These are phyloP conservation scores for Rhadinocentrus ornatus DNA, from an alignment of 2,797 vertebrate species.

Conservation along the genomic window DNA sequence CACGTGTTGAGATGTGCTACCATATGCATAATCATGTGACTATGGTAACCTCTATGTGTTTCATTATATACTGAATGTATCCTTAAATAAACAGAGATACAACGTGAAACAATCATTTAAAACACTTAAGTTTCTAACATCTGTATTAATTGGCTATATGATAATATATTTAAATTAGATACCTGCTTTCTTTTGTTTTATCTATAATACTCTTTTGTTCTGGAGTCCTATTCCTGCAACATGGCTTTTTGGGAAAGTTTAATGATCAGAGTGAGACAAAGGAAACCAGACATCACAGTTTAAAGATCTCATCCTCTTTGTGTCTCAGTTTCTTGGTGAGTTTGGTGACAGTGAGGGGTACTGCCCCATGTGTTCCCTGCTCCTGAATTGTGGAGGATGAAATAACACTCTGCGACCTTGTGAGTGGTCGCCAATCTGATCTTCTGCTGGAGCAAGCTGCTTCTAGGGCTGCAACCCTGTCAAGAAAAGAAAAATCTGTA, in stretches of 20 bases:
- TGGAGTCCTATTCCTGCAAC: neutral
- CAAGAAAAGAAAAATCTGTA: neutral
- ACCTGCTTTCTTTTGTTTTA: slow-evolving; percentile 1
- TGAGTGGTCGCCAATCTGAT: slow-evolving; percentile 39
- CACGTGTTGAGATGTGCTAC: neutral
- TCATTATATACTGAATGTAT: neutral
- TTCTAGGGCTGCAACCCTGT: slow-evolving; percentile 74
- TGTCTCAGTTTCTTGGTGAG: slow-evolving; percentile 82
- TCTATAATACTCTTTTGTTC: slow-evolving; percentile 3
- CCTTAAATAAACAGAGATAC: slow-evolving; percentile 40
- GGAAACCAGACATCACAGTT: slow-evolving; percentile 80
- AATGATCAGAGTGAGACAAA: slow-evolving; percentile 10
- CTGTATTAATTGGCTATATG: neutral
- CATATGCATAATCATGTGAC: slow-evolving; percentile 3
- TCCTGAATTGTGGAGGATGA: slow-evolving; percentile 64
- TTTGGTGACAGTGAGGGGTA: slow-evolving; percentile 86
- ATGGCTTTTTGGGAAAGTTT: neutral
- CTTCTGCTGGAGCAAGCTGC: slow-evolving; percentile 47
- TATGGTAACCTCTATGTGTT: slow-evolving; percentile 23
- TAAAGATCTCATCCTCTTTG: slow-evolving; percentile 92
- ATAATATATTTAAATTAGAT: slow-evolving; percentile 2
- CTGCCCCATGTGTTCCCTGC: slow-evolving; percentile 74
- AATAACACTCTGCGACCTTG: slow-evolving; percentile 55
- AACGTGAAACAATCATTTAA: slow-evolving; percentile 12
- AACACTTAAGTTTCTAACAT: neutral